phyloP scores from a whole-genome alignment of 1,140 invertebrate species.

The Sitodiplosis mosellana region DNA sequence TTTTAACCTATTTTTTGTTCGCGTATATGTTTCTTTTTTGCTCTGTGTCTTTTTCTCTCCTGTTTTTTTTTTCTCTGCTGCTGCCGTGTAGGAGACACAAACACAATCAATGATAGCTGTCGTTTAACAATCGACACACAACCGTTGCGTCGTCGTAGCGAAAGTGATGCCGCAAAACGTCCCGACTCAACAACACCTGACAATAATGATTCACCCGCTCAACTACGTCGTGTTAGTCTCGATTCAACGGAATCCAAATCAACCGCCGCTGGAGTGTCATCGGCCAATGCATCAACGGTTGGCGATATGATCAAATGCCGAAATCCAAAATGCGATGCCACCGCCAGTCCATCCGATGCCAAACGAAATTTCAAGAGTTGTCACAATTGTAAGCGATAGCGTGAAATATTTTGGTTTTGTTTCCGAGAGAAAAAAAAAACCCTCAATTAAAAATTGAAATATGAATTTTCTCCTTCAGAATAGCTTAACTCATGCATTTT shows the following conservation, averaged over 20 bases:
- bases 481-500: too few relatives aligned
- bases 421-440: too few relatives aligned
- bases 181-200: neutral
- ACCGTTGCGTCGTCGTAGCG: constrained; percentile 17
- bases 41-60: too few relatives aligned
- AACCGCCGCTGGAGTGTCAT: neutral
- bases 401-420: too few relatives aligned
- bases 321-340: constrained; percentile 53
- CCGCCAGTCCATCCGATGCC: constrained; percentile 42
- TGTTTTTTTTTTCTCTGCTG: too few relatives aligned
- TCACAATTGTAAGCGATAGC: constrained; percentile 53
- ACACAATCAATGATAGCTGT: neutral
- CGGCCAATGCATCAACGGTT: constrained; percentile 11
- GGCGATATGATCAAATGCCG: constrained; percentile 47
- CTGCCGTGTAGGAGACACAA: too few relatives aligned
- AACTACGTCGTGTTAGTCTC: constrained; percentile 14
- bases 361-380: constrained; percentile 67
- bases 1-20: too few relatives aligned
- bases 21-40: too few relatives aligned
- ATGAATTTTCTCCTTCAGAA: too few relatives aligned
- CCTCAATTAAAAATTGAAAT: too few relatives aligned
- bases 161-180: constrained; percentile 17
- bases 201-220: neutral
- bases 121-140: neutral
- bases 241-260: constrained; percentile 11